A percentile compares a stretch with the other conserved stretches of the same genome.
phyloP scores from a whole-genome alignment of 2,113 vertebrate species.

The Charina bottae region DNA sequence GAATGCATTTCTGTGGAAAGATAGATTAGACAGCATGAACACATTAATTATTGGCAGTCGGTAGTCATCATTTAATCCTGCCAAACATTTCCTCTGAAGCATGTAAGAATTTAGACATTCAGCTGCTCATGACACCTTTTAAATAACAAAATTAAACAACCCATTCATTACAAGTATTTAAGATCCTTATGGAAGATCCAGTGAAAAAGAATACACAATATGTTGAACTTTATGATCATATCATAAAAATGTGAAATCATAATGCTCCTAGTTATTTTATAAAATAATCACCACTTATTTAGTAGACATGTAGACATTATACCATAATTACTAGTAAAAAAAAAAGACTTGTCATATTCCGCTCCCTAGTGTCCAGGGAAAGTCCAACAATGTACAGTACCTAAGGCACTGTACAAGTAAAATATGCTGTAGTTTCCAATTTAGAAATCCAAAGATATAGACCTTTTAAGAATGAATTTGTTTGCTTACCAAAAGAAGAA shows the following conservation, averaged over 20 bases:
- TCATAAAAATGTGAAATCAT: not conserved
- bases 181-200: not conserved
- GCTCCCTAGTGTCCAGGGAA: not conserved
- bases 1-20: constrained; percentile 11
- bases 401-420: not conserved
- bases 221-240: not conserved
- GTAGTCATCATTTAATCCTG: constrained; percentile 33
- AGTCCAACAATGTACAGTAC: not conserved
- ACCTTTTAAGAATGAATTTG: not conserved
- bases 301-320: not conserved
- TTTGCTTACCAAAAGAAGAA: not conserved
- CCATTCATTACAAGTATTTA: constrained; percentile 24
- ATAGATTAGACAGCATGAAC: constrained; percentile 26
- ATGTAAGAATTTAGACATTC: constrained; percentile 6
- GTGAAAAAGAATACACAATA: not conserved
- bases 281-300: not conserved
- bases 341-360: not conserved
- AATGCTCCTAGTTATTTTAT: not conserved
- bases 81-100: constrained; percentile 16
- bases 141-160: not conserved
- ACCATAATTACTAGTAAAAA: not conserved
- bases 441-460: not conserved
- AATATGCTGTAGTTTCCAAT: not conserved
- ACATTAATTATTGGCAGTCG: constrained; percentile 27
- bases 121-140: constrained; percentile 11